Percentiles rank a stretch among this genome's conserved stretches.
These are phyloP conservation scores for Drosophila pachea DNA, from an alignment of 1,140 invertebrate species.

Conservation along the genomic window DNA sequence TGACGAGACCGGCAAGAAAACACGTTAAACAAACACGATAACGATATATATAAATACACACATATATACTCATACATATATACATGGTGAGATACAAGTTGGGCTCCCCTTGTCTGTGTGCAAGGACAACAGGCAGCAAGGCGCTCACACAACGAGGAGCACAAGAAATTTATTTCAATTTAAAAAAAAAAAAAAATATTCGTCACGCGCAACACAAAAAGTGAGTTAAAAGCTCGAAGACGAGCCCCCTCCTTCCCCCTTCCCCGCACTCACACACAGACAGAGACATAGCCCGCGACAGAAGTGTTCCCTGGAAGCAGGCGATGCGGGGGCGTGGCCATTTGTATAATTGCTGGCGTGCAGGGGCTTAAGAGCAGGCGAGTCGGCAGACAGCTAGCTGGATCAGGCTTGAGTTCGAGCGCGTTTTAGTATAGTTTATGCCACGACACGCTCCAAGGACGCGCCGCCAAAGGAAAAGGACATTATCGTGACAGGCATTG, in stretches of 20 bases:
- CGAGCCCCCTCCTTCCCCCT: not conserved
- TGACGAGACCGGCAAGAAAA: constrained; percentile 58
- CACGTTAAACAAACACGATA: constrained; percentile 76
- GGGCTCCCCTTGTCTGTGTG: constrained; percentile 16
- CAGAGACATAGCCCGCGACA: not conserved
- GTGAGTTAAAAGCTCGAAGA: constrained; percentile 52
- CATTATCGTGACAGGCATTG: constrained; percentile 56
- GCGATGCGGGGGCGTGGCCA: constrained; percentile 35
- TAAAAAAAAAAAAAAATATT: constrained; percentile 65
- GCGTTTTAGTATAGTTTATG: constrained; percentile 49
- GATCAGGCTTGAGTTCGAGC: constrained; percentile 3
- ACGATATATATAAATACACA: constrained; percentile 42
- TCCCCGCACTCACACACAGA: not conserved
- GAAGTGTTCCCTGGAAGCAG: not conserved
- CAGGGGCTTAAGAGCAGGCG: constrained; percentile 4
- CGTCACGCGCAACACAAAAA: constrained; percentile 71
- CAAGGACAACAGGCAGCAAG: constrained; percentile 38
- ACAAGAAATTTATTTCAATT: constrained; percentile 73
- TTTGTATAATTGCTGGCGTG: constrained; percentile 75
- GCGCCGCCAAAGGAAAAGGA: constrained; percentile 50
- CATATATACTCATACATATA: constrained; percentile 29
- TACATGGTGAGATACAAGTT: constrained; percentile 43
- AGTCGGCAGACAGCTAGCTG: not conserved
- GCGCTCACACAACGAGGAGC: constrained; percentile 24
- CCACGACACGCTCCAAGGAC: constrained; percentile 70